A percentile compares a stretch with the other conserved stretches of the same genome.
These are phyloP conservation scores for Amphiprion ocellaris DNA, from an alignment of 2,113 vertebrate genomes.

Conservation along the genomic window DNA sequence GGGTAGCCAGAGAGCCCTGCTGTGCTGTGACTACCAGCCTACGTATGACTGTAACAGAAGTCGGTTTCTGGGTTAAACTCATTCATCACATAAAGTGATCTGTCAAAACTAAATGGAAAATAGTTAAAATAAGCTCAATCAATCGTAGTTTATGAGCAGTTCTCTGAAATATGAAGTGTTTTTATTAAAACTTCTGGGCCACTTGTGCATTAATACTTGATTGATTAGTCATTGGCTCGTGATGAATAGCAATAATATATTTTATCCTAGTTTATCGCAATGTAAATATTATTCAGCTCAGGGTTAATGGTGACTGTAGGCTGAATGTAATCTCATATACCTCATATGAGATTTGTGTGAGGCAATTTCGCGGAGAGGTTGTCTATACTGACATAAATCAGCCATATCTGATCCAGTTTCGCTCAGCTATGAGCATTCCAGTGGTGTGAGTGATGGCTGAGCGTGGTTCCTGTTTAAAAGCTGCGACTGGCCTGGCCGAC, in stretches of 20 bases:
- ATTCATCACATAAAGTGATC: constrained; percentile 53
- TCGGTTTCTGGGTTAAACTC: constrained; percentile 44
- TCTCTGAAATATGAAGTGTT: background rate
- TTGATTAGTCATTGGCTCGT: background rate
- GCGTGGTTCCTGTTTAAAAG: constrained; percentile 66
- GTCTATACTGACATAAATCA: constrained; percentile 7
- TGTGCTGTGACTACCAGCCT: constrained; percentile 38
- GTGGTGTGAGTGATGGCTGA: constrained; percentile 51
- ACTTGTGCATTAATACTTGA: constrained; percentile 17
- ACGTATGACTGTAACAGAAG: constrained; percentile 38
- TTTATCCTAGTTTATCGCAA: background rate
- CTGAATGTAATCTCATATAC: constrained; percentile 22
- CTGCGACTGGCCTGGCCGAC: constrained; percentile 32
- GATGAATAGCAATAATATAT: constrained; percentile 10
- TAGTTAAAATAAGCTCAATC: background rate
- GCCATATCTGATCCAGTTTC: constrained; percentile 7
- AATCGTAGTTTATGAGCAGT: constrained; percentile 9
- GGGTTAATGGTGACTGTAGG: constrained; percentile 1
- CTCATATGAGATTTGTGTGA: constrained; percentile 6
- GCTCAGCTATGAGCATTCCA: constrained; percentile 51
- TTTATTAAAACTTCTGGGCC: background rate
- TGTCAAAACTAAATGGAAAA: constrained; percentile 39
- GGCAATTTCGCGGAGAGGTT: background rate
- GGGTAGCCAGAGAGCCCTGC: constrained; percentile 41
- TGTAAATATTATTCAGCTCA: constrained; percentile 12